A percentile compares a stretch with the other conserved stretches of the same genome.
phyloP scores from a whole-genome alignment of 2,113 vertebrate genomes.

The Nycticebus coucang region DNA sequence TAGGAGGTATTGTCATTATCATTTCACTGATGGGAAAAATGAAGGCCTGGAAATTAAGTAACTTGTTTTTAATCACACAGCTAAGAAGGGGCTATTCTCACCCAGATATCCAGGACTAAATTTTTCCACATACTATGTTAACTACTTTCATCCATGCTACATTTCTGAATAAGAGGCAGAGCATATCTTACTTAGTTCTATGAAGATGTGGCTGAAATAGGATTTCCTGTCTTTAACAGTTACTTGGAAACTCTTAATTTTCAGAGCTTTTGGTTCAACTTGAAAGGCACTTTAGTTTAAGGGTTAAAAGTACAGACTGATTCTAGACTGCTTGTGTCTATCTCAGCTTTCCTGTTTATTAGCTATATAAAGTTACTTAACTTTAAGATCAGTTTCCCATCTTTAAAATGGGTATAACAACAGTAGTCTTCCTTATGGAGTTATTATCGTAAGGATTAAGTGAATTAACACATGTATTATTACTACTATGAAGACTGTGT shows the following conservation, averaged over 20 bases:
- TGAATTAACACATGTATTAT: neutral
- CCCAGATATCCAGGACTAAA: neutral
- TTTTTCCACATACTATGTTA: conserved; percentile 41
- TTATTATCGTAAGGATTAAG: neutral
- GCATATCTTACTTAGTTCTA: conserved; percentile 52
- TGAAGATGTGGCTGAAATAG: conserved; percentile 55
- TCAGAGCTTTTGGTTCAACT: conserved; percentile 39
- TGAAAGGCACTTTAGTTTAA: conserved; percentile 49
- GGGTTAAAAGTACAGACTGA: conserved; percentile 40
- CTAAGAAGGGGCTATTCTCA: conserved; percentile 51
- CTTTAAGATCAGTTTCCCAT: conserved; percentile 7
- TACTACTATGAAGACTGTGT: neutral
- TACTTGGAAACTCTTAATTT: conserved; percentile 66
- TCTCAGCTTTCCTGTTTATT: neutral
- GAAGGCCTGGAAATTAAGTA: conserved; percentile 3
- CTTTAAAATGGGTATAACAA: conserved; percentile 14
- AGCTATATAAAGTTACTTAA: conserved; percentile 15
- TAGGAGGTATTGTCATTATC: neutral
- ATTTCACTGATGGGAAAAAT: conserved; percentile 29
- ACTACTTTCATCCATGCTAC: conserved; percentile 29
- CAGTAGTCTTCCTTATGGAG: neutral
- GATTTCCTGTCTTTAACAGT: conserved; percentile 65
- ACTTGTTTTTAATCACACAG: conserved; percentile 5
- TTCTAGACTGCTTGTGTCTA: neutral
- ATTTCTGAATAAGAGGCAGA: conserved; percentile 58